These are phyloP conservation scores for Iphiclides podalirius DNA, from an alignment of 2,888 invertebrate genomes.

Conservation along the genomic window DNA sequence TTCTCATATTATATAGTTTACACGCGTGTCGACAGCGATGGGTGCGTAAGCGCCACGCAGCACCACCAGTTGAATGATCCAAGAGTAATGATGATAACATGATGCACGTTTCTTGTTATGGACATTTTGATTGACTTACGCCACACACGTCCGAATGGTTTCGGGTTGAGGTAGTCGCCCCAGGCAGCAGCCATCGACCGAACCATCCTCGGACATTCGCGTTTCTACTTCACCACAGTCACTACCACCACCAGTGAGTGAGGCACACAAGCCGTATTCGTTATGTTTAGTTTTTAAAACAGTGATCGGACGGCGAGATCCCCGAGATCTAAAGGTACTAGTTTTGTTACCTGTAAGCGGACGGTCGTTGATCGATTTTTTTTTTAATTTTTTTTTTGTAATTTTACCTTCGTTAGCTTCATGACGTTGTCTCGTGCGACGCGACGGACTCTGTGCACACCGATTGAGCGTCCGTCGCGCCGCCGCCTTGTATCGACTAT, in stretches of 20 bases:
- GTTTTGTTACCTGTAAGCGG: slow-evolving; percentile 76
- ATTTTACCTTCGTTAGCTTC: slow-evolving; percentile 51
- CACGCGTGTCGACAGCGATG: slow-evolving; percentile 26
- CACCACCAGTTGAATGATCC: background rate
- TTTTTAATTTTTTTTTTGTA: slow-evolving; percentile 77
- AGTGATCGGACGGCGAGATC: slow-evolving; percentile 69
- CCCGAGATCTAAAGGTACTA: slow-evolving; percentile 53
- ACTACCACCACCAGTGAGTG: slow-evolving; percentile 35
- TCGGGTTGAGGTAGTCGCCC: background rate
- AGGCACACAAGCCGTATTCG: slow-evolving; percentile 52
- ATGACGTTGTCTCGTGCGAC: slow-evolving; percentile 37
- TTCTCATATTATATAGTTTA: slow-evolving; percentile 10
- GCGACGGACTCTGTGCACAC: slow-evolving; percentile 6
- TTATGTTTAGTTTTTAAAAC: slow-evolving; percentile 59
- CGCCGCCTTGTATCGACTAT: slow-evolving; percentile 49
- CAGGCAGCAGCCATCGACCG: slow-evolving; percentile 21
- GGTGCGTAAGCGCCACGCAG: slow-evolving; percentile 18
- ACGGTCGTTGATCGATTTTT: slow-evolving; percentile 77
- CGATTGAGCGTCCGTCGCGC: slow-evolving; percentile 29
- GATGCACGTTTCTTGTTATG: slow-evolving; percentile 13
- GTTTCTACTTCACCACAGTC: slow-evolving; percentile 5
- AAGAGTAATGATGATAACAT: background rate
- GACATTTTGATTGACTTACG: slow-evolving; percentile 2
- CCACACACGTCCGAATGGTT: background rate
- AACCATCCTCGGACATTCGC: slow-evolving; percentile 33